These are phyloP conservation scores for Zoanthus sansibaricus DNA, from an alignment of 92 coral and sea anemone genomes.

Conservation along the genomic window DNA sequence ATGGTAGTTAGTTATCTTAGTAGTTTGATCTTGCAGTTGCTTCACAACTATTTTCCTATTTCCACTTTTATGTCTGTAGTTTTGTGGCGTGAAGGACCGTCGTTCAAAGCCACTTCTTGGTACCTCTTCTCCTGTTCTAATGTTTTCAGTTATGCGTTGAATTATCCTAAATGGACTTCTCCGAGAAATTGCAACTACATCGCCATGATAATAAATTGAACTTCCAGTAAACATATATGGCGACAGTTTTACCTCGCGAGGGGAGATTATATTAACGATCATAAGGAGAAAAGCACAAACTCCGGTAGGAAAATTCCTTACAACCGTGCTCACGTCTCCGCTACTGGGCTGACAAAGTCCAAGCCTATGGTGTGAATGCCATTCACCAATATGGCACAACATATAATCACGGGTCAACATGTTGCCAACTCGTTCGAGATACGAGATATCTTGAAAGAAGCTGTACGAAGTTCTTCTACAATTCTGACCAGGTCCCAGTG, in stretches of 20 bases:
- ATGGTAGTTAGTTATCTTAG: neutral
- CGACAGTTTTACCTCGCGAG: slow-evolving; percentile 55
- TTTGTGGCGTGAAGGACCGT: neutral
- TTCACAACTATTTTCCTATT: neutral
- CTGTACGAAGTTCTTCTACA: slow-evolving; percentile 75
- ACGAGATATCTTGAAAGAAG: slow-evolving; percentile 83
- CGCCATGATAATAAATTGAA: slow-evolving; percentile 18
- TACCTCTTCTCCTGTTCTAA: slow-evolving; percentile 5
- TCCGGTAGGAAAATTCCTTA: slow-evolving; percentile 81
- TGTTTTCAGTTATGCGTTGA: neutral
- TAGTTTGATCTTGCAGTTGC: neutral
- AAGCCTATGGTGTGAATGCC: slow-evolving; percentile 93
- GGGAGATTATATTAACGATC: slow-evolving; percentile 77
- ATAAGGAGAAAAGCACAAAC: slow-evolving; percentile 83
- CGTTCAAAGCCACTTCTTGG: neutral
- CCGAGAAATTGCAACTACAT: slow-evolving; percentile 18
- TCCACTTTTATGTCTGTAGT: neutral
- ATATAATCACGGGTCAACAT: slow-evolving; percentile 62
- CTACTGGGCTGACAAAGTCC: slow-evolving; percentile 76
- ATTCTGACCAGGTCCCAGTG: slow-evolving; percentile 85
- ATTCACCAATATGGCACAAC: slow-evolving; percentile 96
- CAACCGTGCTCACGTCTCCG: slow-evolving; percentile 86
- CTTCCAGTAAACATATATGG: slow-evolving; percentile 70
- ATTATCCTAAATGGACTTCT: slow-evolving; percentile 48
- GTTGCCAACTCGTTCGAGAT: slow-evolving; percentile 79